phyloP scores from a whole-genome alignment of 2,888 invertebrate genomes.

The Pterostichus niger region DNA sequence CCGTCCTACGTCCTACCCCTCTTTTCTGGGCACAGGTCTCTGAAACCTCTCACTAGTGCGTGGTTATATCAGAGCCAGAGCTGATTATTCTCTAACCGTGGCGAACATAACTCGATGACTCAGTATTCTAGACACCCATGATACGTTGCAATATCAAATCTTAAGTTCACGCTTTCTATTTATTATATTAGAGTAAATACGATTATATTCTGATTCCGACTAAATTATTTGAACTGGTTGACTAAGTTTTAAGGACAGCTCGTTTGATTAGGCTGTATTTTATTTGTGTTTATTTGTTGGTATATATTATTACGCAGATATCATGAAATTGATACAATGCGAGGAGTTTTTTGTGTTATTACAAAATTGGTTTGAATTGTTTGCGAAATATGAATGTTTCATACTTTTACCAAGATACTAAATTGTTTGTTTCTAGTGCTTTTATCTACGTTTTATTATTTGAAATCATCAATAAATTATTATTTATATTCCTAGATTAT shows the following conservation, averaged over 20 bases:
- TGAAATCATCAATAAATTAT: too few species aligned
- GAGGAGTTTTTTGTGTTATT: constrained; percentile 5
- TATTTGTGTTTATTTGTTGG: constrained; percentile 36
- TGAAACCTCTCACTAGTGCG: constrained; percentile 2
- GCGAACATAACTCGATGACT: constrained; percentile 26
- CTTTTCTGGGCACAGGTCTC: neutral
- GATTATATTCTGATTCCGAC: constrained; percentile 24
- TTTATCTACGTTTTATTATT: too few species aligned
- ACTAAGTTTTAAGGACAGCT: constrained; percentile 54
- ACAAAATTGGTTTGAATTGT: constrained; percentile 22
- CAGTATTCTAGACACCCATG: constrained; percentile 7
- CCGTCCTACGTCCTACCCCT: neutral
- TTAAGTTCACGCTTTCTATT: constrained; percentile 51
- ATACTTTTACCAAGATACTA: constrained; percentile 22
- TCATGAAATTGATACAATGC: constrained; percentile 33
- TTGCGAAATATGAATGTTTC: constrained; percentile 13
- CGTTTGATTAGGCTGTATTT: constrained; percentile 13
- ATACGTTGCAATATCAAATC: constrained; percentile 32
- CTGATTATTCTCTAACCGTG: neutral
- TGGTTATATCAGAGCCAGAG: constrained; percentile 15
- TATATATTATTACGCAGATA: constrained; percentile 47
- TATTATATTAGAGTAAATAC: constrained; percentile 47
- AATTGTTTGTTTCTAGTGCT: neutral
- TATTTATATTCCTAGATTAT: too few species aligned
- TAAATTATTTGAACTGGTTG: constrained; percentile 52